Conservation (phyloP, 2,113 vertebrate species). For the Telmatochromis sp. region DNA sequence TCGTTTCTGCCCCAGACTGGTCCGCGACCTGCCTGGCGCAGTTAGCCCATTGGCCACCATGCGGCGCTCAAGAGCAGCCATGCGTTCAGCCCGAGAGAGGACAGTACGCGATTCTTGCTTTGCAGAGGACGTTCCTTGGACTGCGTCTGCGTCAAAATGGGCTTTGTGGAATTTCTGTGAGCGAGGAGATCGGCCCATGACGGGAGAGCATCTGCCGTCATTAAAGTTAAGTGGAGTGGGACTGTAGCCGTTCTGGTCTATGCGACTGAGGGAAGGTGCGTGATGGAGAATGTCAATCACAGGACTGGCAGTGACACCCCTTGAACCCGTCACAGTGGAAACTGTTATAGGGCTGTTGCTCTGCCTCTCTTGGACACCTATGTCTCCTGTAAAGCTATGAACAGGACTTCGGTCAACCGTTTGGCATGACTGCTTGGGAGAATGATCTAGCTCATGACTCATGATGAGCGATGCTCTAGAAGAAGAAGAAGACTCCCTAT, state of each 20-base stretch:
- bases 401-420: conserved; percentile 62
- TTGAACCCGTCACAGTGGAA: conserved; percentile 65
- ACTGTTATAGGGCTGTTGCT: conserved; percentile 65
- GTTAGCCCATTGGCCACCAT: conserved; percentile 77
- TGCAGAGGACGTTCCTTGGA: conserved; percentile 61
- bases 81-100: conserved; percentile 51
- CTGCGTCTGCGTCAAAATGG: conserved; percentile 74
- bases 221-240: conserved; percentile 12
- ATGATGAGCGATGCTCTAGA: conserved; percentile 59
- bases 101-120: conserved; percentile 41
- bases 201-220: conserved; percentile 60
- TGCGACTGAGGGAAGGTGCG: conserved; percentile 64
- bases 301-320: conserved; percentile 71
- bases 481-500: conserved; percentile 73
- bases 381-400: conserved; percentile 73
- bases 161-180: conserved; percentile 56
- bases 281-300: conserved; percentile 64
- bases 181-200: conserved; percentile 48
- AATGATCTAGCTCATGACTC: conserved; percentile 68
- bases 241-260: conserved; percentile 76
- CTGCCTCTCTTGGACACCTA: conserved; percentile 63
- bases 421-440: conserved; percentile 69
- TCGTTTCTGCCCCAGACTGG: conserved; percentile 41
- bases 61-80: conserved; percentile 72
- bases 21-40: conserved; percentile 51